Base-by-base conservation (phyloP, 2,797 vertebrate genomes). In the Spatula versicolor region DNA sequence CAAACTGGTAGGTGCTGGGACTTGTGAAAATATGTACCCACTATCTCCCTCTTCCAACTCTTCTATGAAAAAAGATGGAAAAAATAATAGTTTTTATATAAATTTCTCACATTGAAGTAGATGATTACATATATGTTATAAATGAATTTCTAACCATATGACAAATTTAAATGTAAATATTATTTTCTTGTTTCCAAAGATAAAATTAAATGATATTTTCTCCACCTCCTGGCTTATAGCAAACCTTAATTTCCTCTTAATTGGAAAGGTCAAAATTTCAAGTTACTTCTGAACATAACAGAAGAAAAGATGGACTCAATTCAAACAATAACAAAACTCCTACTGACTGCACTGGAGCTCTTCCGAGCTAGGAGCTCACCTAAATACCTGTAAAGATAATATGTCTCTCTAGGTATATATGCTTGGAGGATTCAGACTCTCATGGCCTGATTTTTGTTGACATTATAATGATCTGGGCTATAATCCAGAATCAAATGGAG, bases 11-110 rank as follows among this genome's bases (percentile, higher is more conserved):
- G 87, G 86, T 90, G 60, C 56, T 82, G 63, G 59, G 64, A 74
- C 77, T 76, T 86, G 50, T 35, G 43, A 86, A 93, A 74, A 46
- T 73, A 82, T 79, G 31, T 86, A 74, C 31, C 43, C 73, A 69
- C 80, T 73, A 63, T 67, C 71, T 90, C 67, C 52, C 41, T 76
- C 85, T 88, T 92, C 82, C 92, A 66, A 93, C 78, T 90, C 71
- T 72, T 91, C n/a, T 56, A 73, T 56, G 22, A 25, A 82, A 83
- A 78, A 83, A 83, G n/a, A 72, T 7, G 17, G 28, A 80, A 13
- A 43, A 1, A 11, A 28, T 58, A 4, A 45, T 8, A 19, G 2
- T 3, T 67, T 54, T 93, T 55, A n/a, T 56, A 62, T 63, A 52
- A 46, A 54, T 86, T 60, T 95, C 71, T 79, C 74, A 76, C 82